These are phyloP conservation scores for Peromyscus californicus DNA, from an alignment of 2,113 vertebrate species.

Conservation along the genomic window DNA sequence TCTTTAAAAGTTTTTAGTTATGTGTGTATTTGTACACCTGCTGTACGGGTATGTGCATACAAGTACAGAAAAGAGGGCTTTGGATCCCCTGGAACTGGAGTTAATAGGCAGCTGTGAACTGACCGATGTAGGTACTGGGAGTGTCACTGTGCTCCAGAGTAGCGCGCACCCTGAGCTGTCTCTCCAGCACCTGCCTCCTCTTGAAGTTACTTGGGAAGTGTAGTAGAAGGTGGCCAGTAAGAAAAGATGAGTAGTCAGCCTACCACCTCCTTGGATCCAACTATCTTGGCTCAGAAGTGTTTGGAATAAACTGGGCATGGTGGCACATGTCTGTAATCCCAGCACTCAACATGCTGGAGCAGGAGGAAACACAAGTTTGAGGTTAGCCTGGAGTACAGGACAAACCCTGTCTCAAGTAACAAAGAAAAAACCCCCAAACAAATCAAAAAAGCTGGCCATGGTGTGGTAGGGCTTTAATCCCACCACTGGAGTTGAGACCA, in stretches of 20 bases:
- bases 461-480: neutral
- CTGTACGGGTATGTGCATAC: neutral
- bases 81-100: neutral
- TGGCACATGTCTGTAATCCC: neutral
- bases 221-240: neutral
- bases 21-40: neutral
- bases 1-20: neutral
- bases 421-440: neutral
- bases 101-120: neutral
- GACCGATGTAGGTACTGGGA: neutral
- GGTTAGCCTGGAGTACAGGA: neutral
- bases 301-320: too few relatives aligned
- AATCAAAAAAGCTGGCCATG: neutral
- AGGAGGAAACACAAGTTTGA: neutral
- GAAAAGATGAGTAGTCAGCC: neutral
- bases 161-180: neutral
- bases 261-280: neutral
- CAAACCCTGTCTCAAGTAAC: neutral
- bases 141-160: neutral
- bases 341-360: neutral
- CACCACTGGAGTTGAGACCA: neutral
- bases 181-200: neutral
- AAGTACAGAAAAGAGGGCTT: neutral
- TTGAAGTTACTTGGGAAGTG: neutral
- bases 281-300: neutral